Conservation (phyloP, 2,113 vertebrate genomes). For the Sapayoa aenigma region DNA sequence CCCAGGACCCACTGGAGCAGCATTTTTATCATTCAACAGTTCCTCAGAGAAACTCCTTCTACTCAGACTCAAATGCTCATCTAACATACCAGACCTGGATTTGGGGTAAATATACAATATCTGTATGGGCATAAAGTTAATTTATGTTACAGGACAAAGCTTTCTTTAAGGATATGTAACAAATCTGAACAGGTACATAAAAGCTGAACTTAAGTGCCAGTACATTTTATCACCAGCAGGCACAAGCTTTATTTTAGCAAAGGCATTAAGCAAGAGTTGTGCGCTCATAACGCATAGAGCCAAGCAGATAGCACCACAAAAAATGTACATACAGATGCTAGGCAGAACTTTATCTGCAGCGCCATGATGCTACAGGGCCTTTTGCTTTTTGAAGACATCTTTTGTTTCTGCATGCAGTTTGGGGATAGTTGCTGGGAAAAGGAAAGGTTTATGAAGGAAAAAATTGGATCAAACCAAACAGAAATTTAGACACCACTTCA, state of each 20-base stretch:
- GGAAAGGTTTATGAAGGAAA: neutral
- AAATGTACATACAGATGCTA: neutral
- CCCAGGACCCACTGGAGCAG: neutral
- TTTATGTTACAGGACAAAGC: neutral
- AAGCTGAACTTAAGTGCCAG: neutral
- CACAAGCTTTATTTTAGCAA: neutral
- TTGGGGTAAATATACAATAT: neutral
- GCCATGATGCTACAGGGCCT: neutral
- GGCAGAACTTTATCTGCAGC: neutral
- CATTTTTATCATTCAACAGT: neutral
- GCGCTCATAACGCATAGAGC: neutral
- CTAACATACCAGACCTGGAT: neutral
- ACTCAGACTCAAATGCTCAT: neutral
- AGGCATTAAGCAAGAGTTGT: constrained; percentile 4
- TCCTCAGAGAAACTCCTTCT: neutral
- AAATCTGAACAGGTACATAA: neutral
- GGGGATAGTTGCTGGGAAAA: neutral
- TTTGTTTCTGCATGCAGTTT: neutral
- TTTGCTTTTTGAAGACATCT: neutral
- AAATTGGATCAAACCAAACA: neutral
- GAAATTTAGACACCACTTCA: neutral
- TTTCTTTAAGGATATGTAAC: neutral
- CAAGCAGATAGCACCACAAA: neutral
- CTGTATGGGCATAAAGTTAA: neutral
- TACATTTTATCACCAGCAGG: neutral